These are phyloP conservation scores for Drosophila subsilvestris DNA, from an alignment of 2,888 invertebrate species.

Conservation along the genomic window DNA sequence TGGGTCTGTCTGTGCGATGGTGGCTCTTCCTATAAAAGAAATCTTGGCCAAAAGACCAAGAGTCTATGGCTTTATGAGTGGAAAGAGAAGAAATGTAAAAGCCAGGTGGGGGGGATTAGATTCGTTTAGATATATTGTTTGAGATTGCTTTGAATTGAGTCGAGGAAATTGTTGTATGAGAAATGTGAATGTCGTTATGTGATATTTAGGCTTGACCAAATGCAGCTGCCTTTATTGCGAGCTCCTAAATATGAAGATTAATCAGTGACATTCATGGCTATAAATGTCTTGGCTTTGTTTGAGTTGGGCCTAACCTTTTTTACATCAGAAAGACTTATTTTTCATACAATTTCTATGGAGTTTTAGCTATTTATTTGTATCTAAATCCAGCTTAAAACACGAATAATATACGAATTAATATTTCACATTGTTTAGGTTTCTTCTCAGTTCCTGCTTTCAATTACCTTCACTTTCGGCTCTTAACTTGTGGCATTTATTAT, in stretches of 20 bases:
- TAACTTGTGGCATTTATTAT: neutral
- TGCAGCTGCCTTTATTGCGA: neutral
- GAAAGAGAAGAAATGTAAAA: conserved; percentile 18
- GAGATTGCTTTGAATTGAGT: neutral
- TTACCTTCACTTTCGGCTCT: conserved; percentile 3
- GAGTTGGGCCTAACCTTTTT: too few relatives aligned
- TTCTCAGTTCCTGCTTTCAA: neutral
- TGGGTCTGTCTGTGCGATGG: conserved; percentile 8
- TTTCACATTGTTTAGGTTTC: too few relatives aligned
- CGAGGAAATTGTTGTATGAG: neutral
- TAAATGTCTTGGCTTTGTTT: too few relatives aligned
- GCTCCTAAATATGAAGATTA: too few relatives aligned
- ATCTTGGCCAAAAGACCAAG: conserved; percentile 22
- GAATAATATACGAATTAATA: too few relatives aligned
- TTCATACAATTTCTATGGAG: too few relatives aligned
- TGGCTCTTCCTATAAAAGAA: conserved; percentile 26
- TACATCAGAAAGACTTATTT: too few relatives aligned
- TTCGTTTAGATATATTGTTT: conserved; percentile 15
- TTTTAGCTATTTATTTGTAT: too few relatives aligned
- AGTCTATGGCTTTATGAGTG: conserved; percentile 13
- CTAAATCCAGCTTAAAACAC: too few relatives aligned
- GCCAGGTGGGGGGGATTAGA: conserved; percentile 6
- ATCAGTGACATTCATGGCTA: neutral
- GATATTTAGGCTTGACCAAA: neutral
- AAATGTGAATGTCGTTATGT: neutral